A percentile compares a stretch with the other conserved stretches of the same genome.
phyloP scores from a whole-genome alignment of 2,113 vertebrate genomes.

The Hyla sarda region DNA sequence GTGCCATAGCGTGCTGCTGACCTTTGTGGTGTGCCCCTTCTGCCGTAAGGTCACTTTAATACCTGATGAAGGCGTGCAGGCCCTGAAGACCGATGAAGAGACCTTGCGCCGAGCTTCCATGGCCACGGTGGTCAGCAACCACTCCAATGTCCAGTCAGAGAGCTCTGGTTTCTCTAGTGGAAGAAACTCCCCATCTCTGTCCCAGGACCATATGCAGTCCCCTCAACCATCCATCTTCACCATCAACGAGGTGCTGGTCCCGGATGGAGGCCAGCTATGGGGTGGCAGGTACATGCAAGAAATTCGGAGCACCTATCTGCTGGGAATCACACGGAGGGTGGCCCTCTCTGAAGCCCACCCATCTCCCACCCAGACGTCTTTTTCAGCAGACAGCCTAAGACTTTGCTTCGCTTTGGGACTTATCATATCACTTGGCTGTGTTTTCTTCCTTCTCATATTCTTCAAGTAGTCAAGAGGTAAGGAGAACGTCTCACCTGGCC shows the following conservation, averaged over 20 bases:
- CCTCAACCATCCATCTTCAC: slow-evolving; percentile 57
- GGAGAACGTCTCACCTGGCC: slow-evolving; percentile 80
- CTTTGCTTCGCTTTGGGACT: slow-evolving; percentile 68
- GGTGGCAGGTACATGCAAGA: slow-evolving; percentile 56
- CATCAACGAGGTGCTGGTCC: slow-evolving; percentile 59
- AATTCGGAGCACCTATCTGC: slow-evolving; percentile 41
- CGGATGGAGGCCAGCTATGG: slow-evolving; percentile 30
- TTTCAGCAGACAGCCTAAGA: slow-evolving; percentile 69
- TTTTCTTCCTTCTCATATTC: slow-evolving; percentile 69
- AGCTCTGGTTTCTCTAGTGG: fast-evolving
- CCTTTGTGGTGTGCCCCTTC: slow-evolving; percentile 63
- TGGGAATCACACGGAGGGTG: slow-evolving; percentile 63
- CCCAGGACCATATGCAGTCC: not conserved
- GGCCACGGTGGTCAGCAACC: fast-evolving
- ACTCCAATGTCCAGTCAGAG: not conserved
- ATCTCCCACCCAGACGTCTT: slow-evolving; percentile 28
- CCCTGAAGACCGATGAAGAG: slow-evolving; percentile 45
- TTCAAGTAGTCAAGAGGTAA: slow-evolving; percentile 72
- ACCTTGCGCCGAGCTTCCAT: fast-evolving
- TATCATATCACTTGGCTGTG: slow-evolving; percentile 66
- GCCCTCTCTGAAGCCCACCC: slow-evolving; percentile 60
- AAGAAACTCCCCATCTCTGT: not conserved
- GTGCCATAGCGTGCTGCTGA: not conserved
- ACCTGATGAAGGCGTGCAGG: slow-evolving; percentile 49
- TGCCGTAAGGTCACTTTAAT: slow-evolving; percentile 57